A percentile compares a stretch with the other conserved stretches of the same genome.
Evolutionary conservation across 2,797 vertebrate genomes (phyloP).

Genomic region (Peromyscus eremicus): DNA sequence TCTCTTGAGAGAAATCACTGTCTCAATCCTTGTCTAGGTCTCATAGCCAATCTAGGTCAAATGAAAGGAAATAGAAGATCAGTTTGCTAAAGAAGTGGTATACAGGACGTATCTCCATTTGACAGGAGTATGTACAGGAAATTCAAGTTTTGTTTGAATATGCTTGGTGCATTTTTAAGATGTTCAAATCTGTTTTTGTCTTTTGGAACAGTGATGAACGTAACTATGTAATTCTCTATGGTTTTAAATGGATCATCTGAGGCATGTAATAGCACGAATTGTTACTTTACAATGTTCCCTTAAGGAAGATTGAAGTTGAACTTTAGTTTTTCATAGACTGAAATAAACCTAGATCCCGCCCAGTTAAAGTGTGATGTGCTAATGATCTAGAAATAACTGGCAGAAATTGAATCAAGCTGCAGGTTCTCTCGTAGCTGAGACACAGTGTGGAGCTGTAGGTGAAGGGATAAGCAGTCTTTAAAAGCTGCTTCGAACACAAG

Average conservation of each 20-base stretch:
- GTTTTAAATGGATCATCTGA: conserved; percentile 87
- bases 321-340: conserved; percentile 58
- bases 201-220: conserved; percentile 89
- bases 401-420: background rate
- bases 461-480: background rate
- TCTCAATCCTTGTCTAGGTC: conserved; percentile 97
- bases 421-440: background rate
- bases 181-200: conserved; percentile 88
- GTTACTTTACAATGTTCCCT: conserved; percentile 87
- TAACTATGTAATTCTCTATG: conserved; percentile 89
- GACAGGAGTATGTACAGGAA: conserved; percentile 90
- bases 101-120: conserved; percentile 88
- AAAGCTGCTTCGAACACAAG: background rate
- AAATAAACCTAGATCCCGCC: conserved; percentile 73
- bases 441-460: background rate
- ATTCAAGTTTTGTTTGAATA: conserved; percentile 90
- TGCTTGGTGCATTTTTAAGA: conserved; percentile 91
- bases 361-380: conserved; percentile 58
- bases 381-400: conserved; percentile 39
- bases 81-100: conserved; percentile 86
- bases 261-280: conserved; percentile 85
- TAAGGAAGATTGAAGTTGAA: conserved; percentile 72
- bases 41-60: conserved; percentile 96
- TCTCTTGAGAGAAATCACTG: conserved; percentile 96
- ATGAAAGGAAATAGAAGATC: conserved; percentile 93